Percentiles rank a stretch among this genome's conserved stretches.
phyloP scores from a whole-genome alignment of 2,113 vertebrate genomes.

The Pavo muticus region DNA sequence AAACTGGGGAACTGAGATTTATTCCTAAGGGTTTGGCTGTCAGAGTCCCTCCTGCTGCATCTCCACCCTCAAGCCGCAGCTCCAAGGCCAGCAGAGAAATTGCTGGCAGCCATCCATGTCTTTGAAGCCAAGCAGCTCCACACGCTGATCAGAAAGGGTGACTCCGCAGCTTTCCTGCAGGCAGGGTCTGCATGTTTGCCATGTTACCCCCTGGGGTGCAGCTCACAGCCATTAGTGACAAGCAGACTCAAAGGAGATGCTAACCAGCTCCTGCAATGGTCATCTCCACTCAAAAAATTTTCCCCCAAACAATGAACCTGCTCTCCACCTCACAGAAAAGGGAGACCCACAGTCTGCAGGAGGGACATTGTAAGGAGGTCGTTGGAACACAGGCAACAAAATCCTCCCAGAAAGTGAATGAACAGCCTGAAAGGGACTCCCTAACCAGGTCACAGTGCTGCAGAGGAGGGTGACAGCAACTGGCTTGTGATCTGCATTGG shows the following conservation, averaged over 20 bases:
- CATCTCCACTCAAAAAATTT: background rate
- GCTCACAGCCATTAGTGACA: background rate
- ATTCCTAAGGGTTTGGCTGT: background rate
- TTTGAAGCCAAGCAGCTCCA: background rate
- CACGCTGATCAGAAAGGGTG: background rate
- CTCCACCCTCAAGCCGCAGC: background rate
- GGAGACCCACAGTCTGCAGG: background rate
- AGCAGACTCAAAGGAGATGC: background rate
- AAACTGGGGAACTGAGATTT: background rate
- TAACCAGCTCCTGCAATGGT: background rate
- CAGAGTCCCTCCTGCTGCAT: background rate
- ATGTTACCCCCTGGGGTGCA: background rate
- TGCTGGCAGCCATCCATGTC: background rate
- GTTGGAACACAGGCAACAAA: background rate
- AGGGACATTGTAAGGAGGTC: background rate
- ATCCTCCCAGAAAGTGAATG: background rate
- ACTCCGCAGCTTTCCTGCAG: fast-evolving
- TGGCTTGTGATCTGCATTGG: background rate
- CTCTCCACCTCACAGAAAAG: background rate
- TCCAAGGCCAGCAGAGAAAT: background rate
- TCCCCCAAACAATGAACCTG: background rate
- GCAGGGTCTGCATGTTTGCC: background rate
- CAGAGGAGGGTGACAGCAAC: background rate
- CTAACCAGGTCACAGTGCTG: background rate
- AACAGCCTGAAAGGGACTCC: background rate